Evolutionary conservation across 2,888 invertebrate genomes (phyloP), one percentile per base, ranked within the genome.

Genomic region (Epicampocera succincta): DNA sequence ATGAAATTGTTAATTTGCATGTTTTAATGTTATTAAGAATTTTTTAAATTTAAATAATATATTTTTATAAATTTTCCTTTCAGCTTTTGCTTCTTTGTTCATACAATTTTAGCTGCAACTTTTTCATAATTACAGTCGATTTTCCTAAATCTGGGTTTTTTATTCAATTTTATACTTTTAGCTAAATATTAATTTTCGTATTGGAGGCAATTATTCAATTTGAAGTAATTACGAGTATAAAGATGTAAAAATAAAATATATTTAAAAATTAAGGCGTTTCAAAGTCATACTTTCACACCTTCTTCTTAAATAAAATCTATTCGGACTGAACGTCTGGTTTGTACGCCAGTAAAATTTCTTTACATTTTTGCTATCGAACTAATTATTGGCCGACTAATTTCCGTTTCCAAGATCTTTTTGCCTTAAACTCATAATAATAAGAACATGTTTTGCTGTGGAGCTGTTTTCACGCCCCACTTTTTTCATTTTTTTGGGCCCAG

Each of bases 1-100:
- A 68, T 76, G 50, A 83, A 84, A 84, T 76, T 73, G 80, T 71
- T 79, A 71, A 84, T 84, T 84, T 84, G 83, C 84, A 84, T 84
- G 84, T 76, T 83, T 65, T 75, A 76, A 71, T 76, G 78, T 80
- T 76, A 84, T 84, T 84, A 84, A 84, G 80, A 83, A 84, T 79
- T 54, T 68, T n/a, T 65, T 42, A 74, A 60, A 65, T 73, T 73
- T 69, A 48, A 74, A 61, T 72, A 61, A 52, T 13, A 13, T 38
- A 38, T 72, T 29, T 40, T 15, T 19, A 9, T 29, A 50, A 9
- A 25, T 69, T 50, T 61, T 61, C 29, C 17, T 72, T 72, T 75
- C 15, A 29, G 58, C 15, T 61, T 77, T 38, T 52, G 38, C 56
- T 40, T 65, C 40, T 58, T 17, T 48, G 11, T 29, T 71, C 21